These are phyloP conservation scores for Protula sp. DNA, from an alignment of 2,888 invertebrate genomes.

Conservation along the genomic window DNA sequence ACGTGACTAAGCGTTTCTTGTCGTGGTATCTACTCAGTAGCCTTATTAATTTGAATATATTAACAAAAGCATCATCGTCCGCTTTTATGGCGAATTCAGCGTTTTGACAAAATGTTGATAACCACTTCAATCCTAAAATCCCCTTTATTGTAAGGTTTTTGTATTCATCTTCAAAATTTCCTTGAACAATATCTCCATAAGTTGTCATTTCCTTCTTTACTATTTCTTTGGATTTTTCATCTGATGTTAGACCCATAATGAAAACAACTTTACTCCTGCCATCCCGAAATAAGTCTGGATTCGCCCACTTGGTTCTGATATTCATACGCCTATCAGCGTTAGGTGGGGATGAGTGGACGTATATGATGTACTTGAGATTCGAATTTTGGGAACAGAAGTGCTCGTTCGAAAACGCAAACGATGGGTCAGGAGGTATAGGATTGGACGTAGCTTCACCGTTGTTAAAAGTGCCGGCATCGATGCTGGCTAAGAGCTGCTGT, in stretches of 20 bases:
- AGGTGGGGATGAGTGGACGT: constrained; percentile 27
- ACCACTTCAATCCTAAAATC: constrained; percentile 33
- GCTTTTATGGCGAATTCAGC: constrained; percentile 28
- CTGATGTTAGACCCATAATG: constrained; percentile 24
- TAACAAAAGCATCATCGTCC: constrained; percentile 32
- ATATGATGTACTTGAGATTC: constrained; percentile 16
- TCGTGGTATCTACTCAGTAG: constrained; percentile 7
- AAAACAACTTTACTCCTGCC: constrained; percentile 22
- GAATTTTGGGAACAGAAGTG: constrained; percentile 11
- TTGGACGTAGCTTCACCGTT: not conserved
- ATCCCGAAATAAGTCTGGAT: constrained; percentile 18
- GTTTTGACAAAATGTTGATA: constrained; percentile 25
- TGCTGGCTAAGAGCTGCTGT: no score
- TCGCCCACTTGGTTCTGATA: constrained; percentile 30
- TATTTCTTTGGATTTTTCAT: constrained; percentile 14
- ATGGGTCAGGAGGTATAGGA: not conserved
- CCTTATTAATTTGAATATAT: constrained; percentile 24
- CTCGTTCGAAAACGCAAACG: not conserved
- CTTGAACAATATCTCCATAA: constrained; percentile 30
- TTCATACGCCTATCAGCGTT: constrained; percentile 21
- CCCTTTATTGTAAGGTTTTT: constrained; percentile 32
- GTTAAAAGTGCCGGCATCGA: no score
- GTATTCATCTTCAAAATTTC: constrained; percentile 31
- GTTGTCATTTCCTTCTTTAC: constrained; percentile 21
- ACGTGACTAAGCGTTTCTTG: constrained; percentile 12